Evolutionary conservation across 2,797 vertebrate genomes (phyloP).

Genomic region (Tachyglossus aculeatus): DNA sequence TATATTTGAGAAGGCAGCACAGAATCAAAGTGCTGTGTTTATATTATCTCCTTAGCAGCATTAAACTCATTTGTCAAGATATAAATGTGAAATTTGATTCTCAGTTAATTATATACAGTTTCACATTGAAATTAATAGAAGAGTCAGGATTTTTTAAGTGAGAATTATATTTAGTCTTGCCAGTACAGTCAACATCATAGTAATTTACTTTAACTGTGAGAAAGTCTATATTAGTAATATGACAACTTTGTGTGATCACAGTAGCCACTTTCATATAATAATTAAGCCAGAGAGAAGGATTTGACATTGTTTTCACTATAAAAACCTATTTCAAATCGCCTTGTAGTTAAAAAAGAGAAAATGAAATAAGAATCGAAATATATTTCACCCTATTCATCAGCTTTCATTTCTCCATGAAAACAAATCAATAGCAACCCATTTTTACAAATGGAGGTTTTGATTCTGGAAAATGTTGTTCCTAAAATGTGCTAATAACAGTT

Average conservation of each 20-base stretch:
- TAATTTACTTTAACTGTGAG: conserved; percentile 10
- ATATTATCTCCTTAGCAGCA: conserved; percentile 54
- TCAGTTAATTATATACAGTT: conserved; percentile 48
- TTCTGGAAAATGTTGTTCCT: neutral
- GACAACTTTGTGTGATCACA: neutral
- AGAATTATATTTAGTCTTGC: conserved; percentile 4
- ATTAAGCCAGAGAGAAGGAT: neutral
- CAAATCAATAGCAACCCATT: too few species aligned
- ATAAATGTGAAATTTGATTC: conserved; percentile 61
- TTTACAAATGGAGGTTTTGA: neutral
- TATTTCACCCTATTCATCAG: neutral
- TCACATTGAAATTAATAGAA: conserved; percentile 56
- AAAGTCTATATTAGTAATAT: neutral
- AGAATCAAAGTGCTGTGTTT: conserved; percentile 65
- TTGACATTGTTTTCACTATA: neutral
- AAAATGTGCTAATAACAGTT: too few species aligned
- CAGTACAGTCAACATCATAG: neutral
- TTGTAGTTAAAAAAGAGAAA: too few species aligned
- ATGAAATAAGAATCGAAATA: neutral
- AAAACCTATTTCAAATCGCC: too few species aligned
- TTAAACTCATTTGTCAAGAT: conserved; percentile 68
- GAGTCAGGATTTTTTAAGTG: conserved; percentile 22
- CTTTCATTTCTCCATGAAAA: neutral
- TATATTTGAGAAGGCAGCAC: conserved; percentile 54
- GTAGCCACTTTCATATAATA: neutral